Base-by-base conservation (phyloP, 1,140 invertebrate species). In the Papilio aristodemus region DNA sequence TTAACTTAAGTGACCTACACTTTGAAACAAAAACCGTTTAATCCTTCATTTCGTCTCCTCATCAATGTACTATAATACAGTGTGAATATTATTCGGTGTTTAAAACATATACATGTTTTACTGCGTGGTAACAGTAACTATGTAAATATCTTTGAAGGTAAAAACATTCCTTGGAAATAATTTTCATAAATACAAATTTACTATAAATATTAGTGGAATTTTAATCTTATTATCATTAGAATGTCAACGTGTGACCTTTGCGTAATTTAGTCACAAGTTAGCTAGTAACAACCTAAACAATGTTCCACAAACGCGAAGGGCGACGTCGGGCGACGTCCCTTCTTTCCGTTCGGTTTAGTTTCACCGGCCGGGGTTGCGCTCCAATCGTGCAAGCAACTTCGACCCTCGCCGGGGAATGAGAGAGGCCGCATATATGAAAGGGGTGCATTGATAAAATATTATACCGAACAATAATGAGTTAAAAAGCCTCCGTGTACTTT, bases 271-370 rank as follows among this genome's bases (percentile, higher is more conserved):
- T 25, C 22, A 54, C 46, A 54, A 25, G 46, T 54, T 54, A 10
- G 19, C 46, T 54, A 7, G 17, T 54, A 22, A 54, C 46, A 10
- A 54, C 17, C 9, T 17, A 54, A 54, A 54, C 46, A 17, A 25
- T 54, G 17, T 13, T 22, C 9, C 3, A 32, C 27, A 32, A 54
- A 54, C 46, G 10, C 19, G 46, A 25, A 54, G 19, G 46, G 46
- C 41, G 41, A 4, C 46, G 19, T 25, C 59, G 19, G 46, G 46
- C 41, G 41, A 4, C 46, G 19, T 25, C 59, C 59, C 36, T 19
- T 13, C 27, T 11, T 62, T 62, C 59, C 59, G 19, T 62, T 62
- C 14, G 36, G 59, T 62, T 62, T 39, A 62, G 14, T 62, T 62
- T 62, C 32, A 62, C 32, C 59, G 8, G n/a, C 19, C 17, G n/a